Conservation (phyloP, 2,113 vertebrate genomes). For the Rhinolophus sinicus region DNA sequence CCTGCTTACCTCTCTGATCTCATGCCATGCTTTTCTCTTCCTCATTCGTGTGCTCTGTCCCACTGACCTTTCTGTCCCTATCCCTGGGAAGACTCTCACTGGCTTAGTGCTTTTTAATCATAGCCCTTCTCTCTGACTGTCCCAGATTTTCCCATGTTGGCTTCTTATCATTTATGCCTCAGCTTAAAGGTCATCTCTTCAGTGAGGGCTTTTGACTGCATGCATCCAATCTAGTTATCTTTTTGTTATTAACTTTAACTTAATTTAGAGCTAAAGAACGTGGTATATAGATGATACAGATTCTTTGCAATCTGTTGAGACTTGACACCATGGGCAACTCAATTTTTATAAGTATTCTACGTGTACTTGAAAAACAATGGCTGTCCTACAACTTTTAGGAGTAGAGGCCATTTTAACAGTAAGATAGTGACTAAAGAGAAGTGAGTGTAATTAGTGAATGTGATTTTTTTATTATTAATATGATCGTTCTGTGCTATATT, state of each 20-base stretch:
- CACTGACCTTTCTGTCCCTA: background rate
- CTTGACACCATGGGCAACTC: background rate
- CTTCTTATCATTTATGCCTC: background rate
- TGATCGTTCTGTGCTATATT: background rate
- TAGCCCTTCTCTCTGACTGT: background rate
- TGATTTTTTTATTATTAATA: background rate
- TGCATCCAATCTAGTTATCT: background rate
- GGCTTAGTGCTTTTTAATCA: background rate
- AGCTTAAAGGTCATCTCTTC: background rate
- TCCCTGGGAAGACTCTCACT: background rate
- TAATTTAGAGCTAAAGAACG: background rate
- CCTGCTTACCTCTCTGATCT: background rate
- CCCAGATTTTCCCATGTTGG: background rate
- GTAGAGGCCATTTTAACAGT: background rate
- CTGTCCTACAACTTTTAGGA: background rate
- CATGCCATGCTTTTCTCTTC: background rate
- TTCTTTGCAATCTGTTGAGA: constrained; percentile 1
- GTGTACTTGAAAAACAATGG: background rate
- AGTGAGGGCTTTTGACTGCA: background rate
- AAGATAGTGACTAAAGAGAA: background rate
- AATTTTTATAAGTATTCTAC: background rate
- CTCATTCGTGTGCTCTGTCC: background rate
- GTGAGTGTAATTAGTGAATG: background rate
- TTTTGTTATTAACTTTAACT: background rate
- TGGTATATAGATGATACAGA: background rate